These are phyloP conservation scores for Argyrosomus regius DNA, from an alignment of 2,797 vertebrate genomes.

Conservation along the genomic window DNA sequence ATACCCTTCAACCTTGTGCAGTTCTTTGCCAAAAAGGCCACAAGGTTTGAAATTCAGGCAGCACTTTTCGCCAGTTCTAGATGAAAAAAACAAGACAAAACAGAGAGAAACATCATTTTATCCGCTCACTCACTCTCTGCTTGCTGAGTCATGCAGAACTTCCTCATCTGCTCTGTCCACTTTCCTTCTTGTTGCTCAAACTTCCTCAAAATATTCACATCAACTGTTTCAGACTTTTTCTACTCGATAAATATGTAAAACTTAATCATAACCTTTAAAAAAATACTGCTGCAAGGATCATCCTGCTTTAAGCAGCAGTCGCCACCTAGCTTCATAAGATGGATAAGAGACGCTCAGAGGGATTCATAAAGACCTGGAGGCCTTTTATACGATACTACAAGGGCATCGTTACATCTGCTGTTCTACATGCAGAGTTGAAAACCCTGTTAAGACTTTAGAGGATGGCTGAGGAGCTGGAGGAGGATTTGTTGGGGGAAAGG, in stretches of 20 bases:
- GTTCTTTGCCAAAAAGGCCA: conserved; percentile 96
- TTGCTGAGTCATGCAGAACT: conserved; percentile 37
- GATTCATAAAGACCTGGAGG: too few relatives aligned
- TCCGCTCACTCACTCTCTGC: conserved; percentile 40
- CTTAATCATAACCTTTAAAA: not conserved
- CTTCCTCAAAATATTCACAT: conserved; percentile 28
- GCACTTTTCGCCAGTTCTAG: conserved; percentile 95
- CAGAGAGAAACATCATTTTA: conserved; percentile 12
- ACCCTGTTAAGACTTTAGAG: too few relatives aligned
- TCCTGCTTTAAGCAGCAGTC: too few relatives aligned
- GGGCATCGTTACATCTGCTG: too few relatives aligned
- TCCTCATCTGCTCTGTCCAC: conserved; percentile 29
- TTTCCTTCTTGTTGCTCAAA: conserved; percentile 16
- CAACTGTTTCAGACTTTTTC: not conserved
- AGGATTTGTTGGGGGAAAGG: too few relatives aligned
- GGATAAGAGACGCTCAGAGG: too few relatives aligned
- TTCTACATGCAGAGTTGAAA: too few relatives aligned
- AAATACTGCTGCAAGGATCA: too few relatives aligned
- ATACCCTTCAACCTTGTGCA: conserved; percentile 98
- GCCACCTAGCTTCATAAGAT: too few relatives aligned
- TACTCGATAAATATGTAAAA: not conserved
- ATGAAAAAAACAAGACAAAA: conserved; percentile 29
- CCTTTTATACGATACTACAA: too few relatives aligned
- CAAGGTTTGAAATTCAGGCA: conserved; percentile 95
- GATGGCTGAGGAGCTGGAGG: too few relatives aligned